Base-by-base conservation (phyloP, 2,888 invertebrate species). In the Rhogogaster chlorosoma region DNA sequence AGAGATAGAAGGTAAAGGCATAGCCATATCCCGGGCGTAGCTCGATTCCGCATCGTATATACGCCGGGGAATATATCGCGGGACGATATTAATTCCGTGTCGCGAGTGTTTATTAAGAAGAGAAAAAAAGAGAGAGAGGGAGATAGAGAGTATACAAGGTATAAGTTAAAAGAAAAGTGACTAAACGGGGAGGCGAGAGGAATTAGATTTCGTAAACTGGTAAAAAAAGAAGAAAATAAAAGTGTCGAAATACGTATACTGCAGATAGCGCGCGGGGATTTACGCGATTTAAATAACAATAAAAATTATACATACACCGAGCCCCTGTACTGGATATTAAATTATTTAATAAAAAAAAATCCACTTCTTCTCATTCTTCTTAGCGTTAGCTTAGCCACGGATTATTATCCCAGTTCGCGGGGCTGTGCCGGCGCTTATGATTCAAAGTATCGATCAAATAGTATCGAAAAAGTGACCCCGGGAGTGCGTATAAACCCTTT, bases 381-480 rank as follows among this genome's bases (percentile, higher is more conserved):
- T 45, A 53, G 53, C 53, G 22, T 53, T 49, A 49, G 18, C 36
- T 36, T 38, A 73, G 22, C n/a, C 22, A 77, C 77, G 77, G 77
- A 45, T 29, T 29, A 77, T 45, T 61, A 45, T 73, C 42, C 57
- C 57, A 57, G 36, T 85, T 88, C 87, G 88, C 87, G 86, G 85
- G 67, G 80, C 86, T 86, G 88, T 88, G 87, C 86, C 87, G 77
- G 53, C n/a, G 18, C 32, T 53, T 18, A 77, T 49, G 49, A 77
- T 77, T 77, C 88, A 88, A 88, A 90, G 88, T 91, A 91, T 91
- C 90, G 91, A 91, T 91, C 91, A 91, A 91, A 90, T 90, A 91
- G 87, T 85, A 87, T 87, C 86, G 87, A 36, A 85, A 87, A 87
- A 77, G 77, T 77, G 77, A 53, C 77, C 75, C 86, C 87, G 87